A percentile compares a stretch with the other conserved stretches of the same genome.
phyloP scores from a whole-genome alignment of 2,113 vertebrate genomes.

The Chiloscyllium plagiosum region DNA sequence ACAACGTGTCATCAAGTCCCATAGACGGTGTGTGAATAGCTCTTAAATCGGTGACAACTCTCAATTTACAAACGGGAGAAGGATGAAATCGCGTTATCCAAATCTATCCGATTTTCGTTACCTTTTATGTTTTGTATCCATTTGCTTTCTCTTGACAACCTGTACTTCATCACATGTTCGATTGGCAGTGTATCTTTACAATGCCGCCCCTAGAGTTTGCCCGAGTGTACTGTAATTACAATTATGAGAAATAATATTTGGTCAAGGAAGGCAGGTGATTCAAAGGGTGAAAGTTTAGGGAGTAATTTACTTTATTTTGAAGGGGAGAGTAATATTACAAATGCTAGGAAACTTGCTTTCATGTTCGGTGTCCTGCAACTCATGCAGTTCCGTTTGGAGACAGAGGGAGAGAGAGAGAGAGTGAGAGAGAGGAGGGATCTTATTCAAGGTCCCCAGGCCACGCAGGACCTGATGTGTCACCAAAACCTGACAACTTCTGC shows the following conservation, averaged over 20 bases:
- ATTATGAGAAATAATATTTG: not conserved
- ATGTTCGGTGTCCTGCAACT: not conserved
- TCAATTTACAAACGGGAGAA: not conserved
- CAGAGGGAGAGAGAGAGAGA: too few relatives aligned
- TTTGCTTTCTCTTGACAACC: not conserved
- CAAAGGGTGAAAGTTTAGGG: not conserved
- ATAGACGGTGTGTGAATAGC: not conserved
- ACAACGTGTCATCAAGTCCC: too few relatives aligned
- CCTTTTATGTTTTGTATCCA: not conserved
- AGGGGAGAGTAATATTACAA: not conserved
- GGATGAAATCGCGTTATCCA: not conserved
- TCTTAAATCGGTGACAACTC: not conserved
- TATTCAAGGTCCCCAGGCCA: not conserved
- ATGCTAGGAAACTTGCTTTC: not conserved
- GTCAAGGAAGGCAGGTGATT: not conserved
- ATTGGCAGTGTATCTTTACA: not conserved
- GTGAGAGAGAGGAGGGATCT: not conserved
- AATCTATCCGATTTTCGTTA: not conserved
- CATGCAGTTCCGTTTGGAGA: not conserved
- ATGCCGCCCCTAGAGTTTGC: not conserved
- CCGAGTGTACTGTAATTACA: not conserved
- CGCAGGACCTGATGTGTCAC: not conserved
- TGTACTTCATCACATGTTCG: not conserved
- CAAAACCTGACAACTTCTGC: not conserved
- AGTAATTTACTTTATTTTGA: not conserved